Base-by-base conservation (phyloP, 2,888 invertebrate species). In the Phragmatobia fuliginosa region DNA sequence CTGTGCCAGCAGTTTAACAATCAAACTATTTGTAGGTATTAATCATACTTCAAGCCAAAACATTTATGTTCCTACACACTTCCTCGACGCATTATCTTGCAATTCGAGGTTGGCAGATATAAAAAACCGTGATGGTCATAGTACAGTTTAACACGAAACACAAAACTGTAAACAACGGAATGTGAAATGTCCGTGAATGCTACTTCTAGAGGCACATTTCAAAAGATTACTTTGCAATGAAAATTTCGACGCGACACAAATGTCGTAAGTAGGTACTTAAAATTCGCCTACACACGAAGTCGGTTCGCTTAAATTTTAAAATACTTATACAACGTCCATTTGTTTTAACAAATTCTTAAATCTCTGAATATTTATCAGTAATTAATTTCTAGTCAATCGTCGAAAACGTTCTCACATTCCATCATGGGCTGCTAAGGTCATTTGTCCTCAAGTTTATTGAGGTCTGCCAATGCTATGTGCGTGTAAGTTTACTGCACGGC, bases 381-480 rank as follows among this genome's bases (percentile, higher is more conserved):
- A 82, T 78, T 81, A 76, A 82, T 73, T 77, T 83, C 67, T 73
- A 62, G 63, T 73, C 73, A 76, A 78, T 77, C 75, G 71, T 72
- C 63, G 71, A 66, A 78, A 76, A 80, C 62, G 69, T 76, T 80
- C 81, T 81, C 74, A 64, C 81, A 81, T 81, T 80, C 83, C 81
- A 71, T 76, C 70, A 62, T 65, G 62, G 52, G 25, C 33, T 56
- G 32, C 59, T 69, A 45, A 58, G 41, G 59, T 41, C 52, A 56
- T 59, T 65, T 66, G 71, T 62, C 65, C 62, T 62, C 62, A 59
- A 60, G 68, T 62, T 66, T 78, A 73, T 75, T 69, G 72, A 62
- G 76, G 82, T 79, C 83, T 72, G 81, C 83, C 80, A 82, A 82
- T 83, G 81, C 81, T 71, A 78, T 78, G 79, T 73, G 28, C 66